Evolutionary conservation across 2,888 invertebrate species (phyloP).

Genomic region (Aplocera efformata): DNA sequence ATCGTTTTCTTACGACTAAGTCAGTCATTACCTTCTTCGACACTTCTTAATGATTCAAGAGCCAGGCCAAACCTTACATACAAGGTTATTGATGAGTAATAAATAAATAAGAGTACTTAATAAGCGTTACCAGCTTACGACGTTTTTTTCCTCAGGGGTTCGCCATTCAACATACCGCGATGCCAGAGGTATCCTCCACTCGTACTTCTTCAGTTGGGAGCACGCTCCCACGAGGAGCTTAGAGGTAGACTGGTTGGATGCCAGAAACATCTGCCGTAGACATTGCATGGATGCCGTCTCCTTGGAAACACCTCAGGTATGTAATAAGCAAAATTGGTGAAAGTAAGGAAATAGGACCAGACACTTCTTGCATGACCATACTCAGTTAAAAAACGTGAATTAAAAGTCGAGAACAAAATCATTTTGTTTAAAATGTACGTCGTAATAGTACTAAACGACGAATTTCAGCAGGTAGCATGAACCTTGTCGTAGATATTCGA

Average conservation of each 20-base stretch:
- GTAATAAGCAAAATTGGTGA: background rate
- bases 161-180: conserved; percentile 94
- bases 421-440: too few species aligned
- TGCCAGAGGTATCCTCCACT: conserved; percentile 92
- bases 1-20: too few species aligned
- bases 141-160: conserved; percentile 82
- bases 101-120: too few species aligned
- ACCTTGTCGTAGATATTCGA: conserved; percentile 14
- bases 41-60: too few species aligned
- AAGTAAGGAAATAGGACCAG: too few species aligned
- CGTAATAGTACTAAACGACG: background rate
- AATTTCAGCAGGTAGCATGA: conserved; percentile 2
- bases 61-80: too few species aligned
- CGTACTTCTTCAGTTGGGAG: conserved; percentile 97
- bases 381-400: too few species aligned
- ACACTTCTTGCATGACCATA: too few species aligned
- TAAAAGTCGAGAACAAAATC: too few species aligned
- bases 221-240: conserved; percentile 89
- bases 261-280: conserved; percentile 93
- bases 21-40: too few species aligned
- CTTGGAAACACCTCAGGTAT: conserved; percentile 90
- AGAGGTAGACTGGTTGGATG: conserved; percentile 95
- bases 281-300: conserved; percentile 97
- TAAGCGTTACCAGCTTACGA: too few species aligned
- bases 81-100: too few species aligned